Percentiles rank a stretch among this genome's conserved stretches.
phyloP scores from a whole-genome alignment of 2,113 vertebrate species.

The Nestor notabilis region DNA sequence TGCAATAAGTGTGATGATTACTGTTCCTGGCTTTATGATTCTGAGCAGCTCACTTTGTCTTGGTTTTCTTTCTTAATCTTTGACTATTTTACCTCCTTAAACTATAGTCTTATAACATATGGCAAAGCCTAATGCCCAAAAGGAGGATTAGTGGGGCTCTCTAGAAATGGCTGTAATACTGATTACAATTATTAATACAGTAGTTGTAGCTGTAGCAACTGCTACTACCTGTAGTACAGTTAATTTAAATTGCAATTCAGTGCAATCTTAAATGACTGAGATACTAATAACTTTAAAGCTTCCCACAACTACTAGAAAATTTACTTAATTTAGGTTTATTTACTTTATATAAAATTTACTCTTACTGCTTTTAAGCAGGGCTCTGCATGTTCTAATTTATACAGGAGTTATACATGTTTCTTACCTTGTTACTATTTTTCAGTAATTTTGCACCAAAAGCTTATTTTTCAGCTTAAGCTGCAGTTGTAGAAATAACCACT shows the following conservation, averaged over 20 bases:
- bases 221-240: neutral
- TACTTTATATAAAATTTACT: no score
- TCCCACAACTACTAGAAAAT: neutral
- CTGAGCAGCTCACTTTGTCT: neutral
- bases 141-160: neutral
- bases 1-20: neutral
- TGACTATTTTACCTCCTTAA: neutral
- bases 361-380: neutral
- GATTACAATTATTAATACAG: neutral
- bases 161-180: neutral
- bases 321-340: no score
- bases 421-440: neutral
- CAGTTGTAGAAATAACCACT: neutral
- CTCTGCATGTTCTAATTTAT: neutral
- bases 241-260: no score
- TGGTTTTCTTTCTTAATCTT: neutral
- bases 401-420: neutral
- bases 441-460: neutral
- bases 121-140: neutral
- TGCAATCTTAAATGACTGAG: neutral
- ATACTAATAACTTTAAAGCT: neutral
- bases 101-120: neutral
- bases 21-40: neutral
- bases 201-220: neutral
- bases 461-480: neutral